These are phyloP conservation scores for Coelopa pilipes DNA, from an alignment of 2,888 invertebrate genomes.

Conservation along the genomic window DNA sequence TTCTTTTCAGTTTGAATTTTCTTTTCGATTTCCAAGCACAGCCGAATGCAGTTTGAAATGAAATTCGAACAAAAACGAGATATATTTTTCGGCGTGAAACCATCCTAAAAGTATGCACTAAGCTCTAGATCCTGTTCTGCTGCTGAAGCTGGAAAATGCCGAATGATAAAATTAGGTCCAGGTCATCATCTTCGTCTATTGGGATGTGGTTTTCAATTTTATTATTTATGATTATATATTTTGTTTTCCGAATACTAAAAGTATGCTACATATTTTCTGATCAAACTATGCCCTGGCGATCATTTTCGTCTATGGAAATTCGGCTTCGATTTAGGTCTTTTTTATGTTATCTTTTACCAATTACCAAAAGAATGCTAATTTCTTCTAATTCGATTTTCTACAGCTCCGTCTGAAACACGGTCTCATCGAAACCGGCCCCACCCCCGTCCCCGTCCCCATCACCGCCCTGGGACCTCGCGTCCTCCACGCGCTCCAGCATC, in stretches of 20 bases:
- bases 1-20: not conserved
- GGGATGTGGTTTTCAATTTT: not conserved
- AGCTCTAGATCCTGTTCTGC: not conserved
- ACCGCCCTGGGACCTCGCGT: too few species aligned
- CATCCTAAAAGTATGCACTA: conserved; percentile 11
- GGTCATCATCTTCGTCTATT: not conserved
- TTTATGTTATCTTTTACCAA: too few species aligned
- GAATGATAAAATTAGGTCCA: not conserved
- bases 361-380: too few species aligned
- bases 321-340: too few species aligned
- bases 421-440: not conserved
- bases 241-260: too few species aligned
- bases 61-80: not conserved
- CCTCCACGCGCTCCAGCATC: conserved; percentile 2
- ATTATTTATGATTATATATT: not conserved
- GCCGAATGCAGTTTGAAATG: not conserved
- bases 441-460: not conserved
- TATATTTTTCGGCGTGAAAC: not conserved
- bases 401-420: conserved; percentile 16
- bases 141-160: not conserved
- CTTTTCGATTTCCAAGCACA: not conserved
- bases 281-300: too few species aligned
- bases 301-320: too few species aligned
- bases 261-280: too few species aligned
- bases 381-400: too few species aligned